Percentiles rank a stretch among this genome's conserved stretches.
Evolutionary conservation across 2,113 vertebrate species (phyloP).

Genomic region (Lepus timidus): DNA sequence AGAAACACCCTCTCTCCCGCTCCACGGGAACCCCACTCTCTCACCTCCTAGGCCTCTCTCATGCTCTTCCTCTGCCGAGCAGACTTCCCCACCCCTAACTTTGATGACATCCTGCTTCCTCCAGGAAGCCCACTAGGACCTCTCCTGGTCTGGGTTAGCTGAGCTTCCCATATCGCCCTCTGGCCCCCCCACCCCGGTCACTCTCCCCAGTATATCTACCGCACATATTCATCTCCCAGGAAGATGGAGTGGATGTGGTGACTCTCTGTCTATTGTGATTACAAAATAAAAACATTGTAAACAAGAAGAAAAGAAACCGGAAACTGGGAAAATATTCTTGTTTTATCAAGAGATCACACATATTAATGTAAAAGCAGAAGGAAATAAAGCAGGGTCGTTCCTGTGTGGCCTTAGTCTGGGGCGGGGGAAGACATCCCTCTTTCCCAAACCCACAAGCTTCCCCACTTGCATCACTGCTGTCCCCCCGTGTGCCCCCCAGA

Average conservation of each 20-base stretch:
- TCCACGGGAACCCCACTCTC: accelerated
- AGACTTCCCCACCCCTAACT: not conserved
- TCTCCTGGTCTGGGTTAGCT: not conserved
- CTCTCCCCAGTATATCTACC: too few relatives aligned
- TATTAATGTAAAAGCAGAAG: not conserved
- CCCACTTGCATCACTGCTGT: not conserved
- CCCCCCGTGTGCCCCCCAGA: not conserved
- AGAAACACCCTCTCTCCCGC: accelerated
- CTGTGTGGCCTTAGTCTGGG: not conserved
- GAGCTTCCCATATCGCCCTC: accelerated
- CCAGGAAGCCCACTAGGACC: not conserved
- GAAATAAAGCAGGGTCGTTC: too few relatives aligned
- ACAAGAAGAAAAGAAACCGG: not conserved
- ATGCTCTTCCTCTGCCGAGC: too few relatives aligned
- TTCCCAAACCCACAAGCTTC: not conserved
- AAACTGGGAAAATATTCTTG: not conserved
- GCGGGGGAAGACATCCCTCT: not conserved
- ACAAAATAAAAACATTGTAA: not conserved
- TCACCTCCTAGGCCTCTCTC: accelerated
- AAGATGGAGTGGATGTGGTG: accelerated
- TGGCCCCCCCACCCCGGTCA: too few relatives aligned
- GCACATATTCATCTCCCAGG: not conserved
- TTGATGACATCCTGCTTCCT: not conserved
- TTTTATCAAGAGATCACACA: not conserved
- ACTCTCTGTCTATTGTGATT: not conserved